A percentile compares a stretch with the other conserved stretches of the same genome.
phyloP scores from a whole-genome alignment of 2,797 vertebrate species.

The Hydrocynus forskahlii region DNA sequence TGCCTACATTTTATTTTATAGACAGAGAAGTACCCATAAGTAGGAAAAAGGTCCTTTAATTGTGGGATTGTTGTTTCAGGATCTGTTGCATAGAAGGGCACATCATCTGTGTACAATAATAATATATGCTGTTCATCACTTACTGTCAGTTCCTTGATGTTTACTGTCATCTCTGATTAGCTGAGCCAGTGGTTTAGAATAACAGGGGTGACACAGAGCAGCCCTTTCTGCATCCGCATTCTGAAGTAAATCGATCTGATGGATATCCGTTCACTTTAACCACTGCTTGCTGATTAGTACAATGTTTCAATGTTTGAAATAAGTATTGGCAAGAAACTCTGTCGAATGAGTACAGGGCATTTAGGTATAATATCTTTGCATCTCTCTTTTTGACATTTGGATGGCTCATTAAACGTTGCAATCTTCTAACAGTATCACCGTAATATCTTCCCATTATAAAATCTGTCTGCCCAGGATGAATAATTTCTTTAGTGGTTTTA shows the following conservation, averaged over 20 bases:
- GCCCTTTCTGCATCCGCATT: neutral
- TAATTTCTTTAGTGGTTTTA: slow-evolving; percentile 7
- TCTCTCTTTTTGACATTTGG: neutral
- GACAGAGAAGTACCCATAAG: neutral
- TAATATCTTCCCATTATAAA: slow-evolving; percentile 14
- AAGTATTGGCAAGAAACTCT: slow-evolving; percentile 23
- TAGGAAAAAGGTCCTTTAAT: neutral
- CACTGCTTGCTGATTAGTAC: slow-evolving; percentile 4
- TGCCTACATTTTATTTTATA: slow-evolving; percentile 20
- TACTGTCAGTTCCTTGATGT: slow-evolving; percentile 3
- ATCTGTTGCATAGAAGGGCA: neutral
- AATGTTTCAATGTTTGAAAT: slow-evolving; percentile 30
- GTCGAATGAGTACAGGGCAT: slow-evolving; percentile 6
- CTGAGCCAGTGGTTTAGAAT: neutral
- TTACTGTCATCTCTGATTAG: neutral
- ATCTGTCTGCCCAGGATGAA: slow-evolving; percentile 17
- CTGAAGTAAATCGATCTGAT: neutral
- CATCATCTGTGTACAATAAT: neutral
- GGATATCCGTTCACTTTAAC: slow-evolving; percentile 29
- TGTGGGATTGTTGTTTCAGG: neutral
- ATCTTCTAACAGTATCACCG: neutral
- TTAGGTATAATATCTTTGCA: neutral
- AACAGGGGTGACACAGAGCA: neutral
- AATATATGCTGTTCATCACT: slow-evolving; percentile 14
- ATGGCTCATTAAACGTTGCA: neutral